Evolutionary conservation across 1,140 invertebrate species (phyloP), one percentile per base, ranked within the genome.

Genomic region (Drosophila santomea): DNA sequence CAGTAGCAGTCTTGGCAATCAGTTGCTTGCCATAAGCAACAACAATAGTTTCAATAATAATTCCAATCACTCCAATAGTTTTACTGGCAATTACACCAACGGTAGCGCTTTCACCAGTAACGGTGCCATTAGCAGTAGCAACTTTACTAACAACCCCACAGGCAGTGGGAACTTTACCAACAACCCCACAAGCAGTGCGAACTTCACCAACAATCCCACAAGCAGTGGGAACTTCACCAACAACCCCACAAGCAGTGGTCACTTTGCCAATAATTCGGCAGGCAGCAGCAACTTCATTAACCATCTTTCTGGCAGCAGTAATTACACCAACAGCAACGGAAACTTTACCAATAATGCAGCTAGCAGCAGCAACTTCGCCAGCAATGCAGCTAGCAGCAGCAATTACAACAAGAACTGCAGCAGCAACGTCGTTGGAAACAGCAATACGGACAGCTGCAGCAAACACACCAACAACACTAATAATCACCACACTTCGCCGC

Each of bases 101-200:
- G 55, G 15, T 20, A 28, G 51, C 8, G 25, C 59, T 7, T 61
- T 63, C 17, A 48, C 25, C 43, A 59, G 6, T 43, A 47, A 54
- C 35, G 25, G 58, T 41, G 62, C 15, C 47, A 75, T 15, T 47
- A 57, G 45, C 63, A 73, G 38, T 54, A 80, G 43, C 17, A 80
- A 32, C 15, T 48, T 48, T 8, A 8, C 25, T 25, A 50, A 32
- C 47, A 50, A 50, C n/a, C 6, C 25, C 3, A 10, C 23, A 43
- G 25, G 3, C 25, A 50, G 41, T 43, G 35, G 39, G 0, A 47
- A 15, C 35, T 35, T 25, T 12, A 48, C 35, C 43, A 58, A 35
- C 43, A 47, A 35, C 6, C 3, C 17, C 2, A 10, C 23, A 43
- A 47, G 3, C 25, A 50, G 41, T 43, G 35, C 32, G 1, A 47